Evolutionary conservation across 2,797 vertebrate genomes (phyloP).

Genomic region (Tapirus indicus): DNA sequence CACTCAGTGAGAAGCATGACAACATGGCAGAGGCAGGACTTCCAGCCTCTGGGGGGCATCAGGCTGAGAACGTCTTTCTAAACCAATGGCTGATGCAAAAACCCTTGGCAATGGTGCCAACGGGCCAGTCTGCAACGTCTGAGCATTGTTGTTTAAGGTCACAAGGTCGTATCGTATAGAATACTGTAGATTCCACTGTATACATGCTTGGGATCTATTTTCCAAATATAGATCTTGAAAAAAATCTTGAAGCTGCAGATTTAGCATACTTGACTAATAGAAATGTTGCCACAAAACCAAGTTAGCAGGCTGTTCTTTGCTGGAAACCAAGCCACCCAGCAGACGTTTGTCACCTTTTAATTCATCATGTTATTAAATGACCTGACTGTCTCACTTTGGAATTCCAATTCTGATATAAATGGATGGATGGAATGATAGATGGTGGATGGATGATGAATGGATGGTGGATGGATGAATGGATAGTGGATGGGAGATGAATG

Average conservation of each 20-base stretch:
- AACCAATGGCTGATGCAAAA: background rate
- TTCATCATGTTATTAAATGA: background rate
- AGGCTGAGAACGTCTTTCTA: background rate
- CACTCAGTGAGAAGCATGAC: accelerated
- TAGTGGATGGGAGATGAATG: no score
- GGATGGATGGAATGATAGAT: background rate
- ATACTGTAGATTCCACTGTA: accelerated
- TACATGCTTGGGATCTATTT: accelerated
- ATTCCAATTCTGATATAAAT: background rate
- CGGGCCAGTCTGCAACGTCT: accelerated
- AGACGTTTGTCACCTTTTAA: background rate
- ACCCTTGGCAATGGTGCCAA: accelerated
- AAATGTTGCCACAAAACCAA: background rate
- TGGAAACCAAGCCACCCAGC: background rate
- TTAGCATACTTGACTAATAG: background rate
- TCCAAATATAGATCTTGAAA: background rate
- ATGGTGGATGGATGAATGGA: no score
- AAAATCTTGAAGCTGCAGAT: background rate
- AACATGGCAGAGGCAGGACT: accelerated
- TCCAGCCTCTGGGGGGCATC: no score
- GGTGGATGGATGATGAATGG: no score
- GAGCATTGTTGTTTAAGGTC: accelerated
- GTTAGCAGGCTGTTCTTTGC: background rate
- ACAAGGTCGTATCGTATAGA: accelerated
- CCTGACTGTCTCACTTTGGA: background rate